phyloP scores from a whole-genome alignment of 2,888 invertebrate species.

The Standfussiana lucernea region DNA sequence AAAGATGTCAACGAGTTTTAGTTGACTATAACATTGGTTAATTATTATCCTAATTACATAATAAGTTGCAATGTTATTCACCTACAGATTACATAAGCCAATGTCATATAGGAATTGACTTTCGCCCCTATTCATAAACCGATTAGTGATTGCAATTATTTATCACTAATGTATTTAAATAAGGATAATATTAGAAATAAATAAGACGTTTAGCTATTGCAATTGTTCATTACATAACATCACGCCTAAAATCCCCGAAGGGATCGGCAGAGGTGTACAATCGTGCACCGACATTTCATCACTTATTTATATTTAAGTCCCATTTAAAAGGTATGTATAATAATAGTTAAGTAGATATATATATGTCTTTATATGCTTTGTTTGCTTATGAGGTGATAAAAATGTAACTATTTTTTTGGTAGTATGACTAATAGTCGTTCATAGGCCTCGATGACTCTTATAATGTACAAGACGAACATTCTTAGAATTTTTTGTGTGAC shows the following conservation, averaged over 20 bases:
- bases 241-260: background rate
- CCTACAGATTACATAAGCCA: background rate
- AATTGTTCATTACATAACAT: background rate
- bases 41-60: slow-evolving; percentile 2
- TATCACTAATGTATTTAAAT: background rate
- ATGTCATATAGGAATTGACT: background rate
- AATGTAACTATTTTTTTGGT: background rate
- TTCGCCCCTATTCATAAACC: background rate
- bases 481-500: slow-evolving; percentile 30
- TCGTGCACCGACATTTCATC: background rate
- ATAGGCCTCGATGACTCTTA: slow-evolving; percentile 3
- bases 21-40: background rate
- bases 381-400: background rate
- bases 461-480: background rate
- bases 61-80: background rate
- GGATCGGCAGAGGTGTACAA: background rate
- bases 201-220: background rate
- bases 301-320: background rate
- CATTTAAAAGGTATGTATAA: no score
- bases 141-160: slow-evolving; percentile 23
- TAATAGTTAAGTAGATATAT: no score
- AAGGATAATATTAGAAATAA: background rate
- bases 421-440: slow-evolving; percentile 16
- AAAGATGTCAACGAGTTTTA: background rate
- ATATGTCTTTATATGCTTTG: background rate